Percentiles rank a stretch among this genome's conserved stretches.
Evolutionary conservation across 2,888 invertebrate genomes (phyloP).

Genomic region (Myopa tessellatipennis): DNA sequence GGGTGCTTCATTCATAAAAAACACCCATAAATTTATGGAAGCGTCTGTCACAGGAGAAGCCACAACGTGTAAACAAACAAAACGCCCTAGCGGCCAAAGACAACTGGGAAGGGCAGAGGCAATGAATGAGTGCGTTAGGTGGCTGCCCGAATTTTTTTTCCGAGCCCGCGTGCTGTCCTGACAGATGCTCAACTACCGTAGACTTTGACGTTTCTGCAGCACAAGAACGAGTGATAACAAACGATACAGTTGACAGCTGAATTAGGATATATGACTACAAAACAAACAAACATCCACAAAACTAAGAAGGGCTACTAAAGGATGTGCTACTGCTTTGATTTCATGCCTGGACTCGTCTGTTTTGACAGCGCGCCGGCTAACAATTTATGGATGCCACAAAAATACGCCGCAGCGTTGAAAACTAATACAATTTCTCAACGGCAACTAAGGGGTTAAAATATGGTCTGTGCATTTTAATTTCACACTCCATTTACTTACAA

Average conservation of each 20-base stretch:
- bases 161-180: conserved; percentile 15
- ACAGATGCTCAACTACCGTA: conserved; percentile 34
- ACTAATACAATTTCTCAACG: not conserved
- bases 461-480: conserved; percentile 54
- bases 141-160: not conserved
- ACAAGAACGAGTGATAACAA: conserved; percentile 51
- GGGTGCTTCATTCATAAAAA: conserved; percentile 56
- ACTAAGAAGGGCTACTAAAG: not conserved
- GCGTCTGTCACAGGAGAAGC: conserved; percentile 43
- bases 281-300: conserved; percentile 42
- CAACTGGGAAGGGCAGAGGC: conserved; percentile 1
- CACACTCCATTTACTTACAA: conserved; percentile 58
- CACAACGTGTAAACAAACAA: conserved; percentile 57
- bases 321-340: not conserved
- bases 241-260: conserved; percentile 65
- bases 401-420: not conserved
- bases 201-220: conserved; percentile 2
- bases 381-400: conserved; percentile 23
- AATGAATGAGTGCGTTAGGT: not conserved
- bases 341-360: conserved; percentile 15
- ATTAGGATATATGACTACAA: conserved; percentile 53
- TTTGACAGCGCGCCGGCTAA: conserved; percentile 1
- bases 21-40: conserved; percentile 54
- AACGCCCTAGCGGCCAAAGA: conserved; percentile 33
- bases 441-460: conserved; percentile 36